Evolutionary conservation across 2,113 vertebrate genomes (phyloP).

Genomic region (Turdus rufiventris): DNA sequence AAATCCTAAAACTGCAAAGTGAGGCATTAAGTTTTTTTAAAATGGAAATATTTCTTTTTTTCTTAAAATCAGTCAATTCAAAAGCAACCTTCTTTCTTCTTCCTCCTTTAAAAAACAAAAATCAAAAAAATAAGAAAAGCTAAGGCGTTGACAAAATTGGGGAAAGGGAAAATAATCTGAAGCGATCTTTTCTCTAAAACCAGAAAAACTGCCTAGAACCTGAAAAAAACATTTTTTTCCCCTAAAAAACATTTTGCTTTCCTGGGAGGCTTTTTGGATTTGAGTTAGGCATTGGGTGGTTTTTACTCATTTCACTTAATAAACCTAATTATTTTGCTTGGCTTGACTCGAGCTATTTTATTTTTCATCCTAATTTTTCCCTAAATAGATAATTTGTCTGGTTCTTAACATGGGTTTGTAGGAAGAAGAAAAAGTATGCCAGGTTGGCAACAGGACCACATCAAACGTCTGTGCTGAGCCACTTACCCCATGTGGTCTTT

Average conservation of each 20-base stretch:
- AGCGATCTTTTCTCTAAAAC: neutral
- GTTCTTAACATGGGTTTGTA: neutral
- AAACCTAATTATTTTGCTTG: neutral
- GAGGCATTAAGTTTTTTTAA: neutral
- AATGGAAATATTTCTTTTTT: fast-evolving
- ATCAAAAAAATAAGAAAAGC: neutral
- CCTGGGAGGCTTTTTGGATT: neutral
- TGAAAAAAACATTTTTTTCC: neutral
- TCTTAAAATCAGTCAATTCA: neutral
- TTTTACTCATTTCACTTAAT: neutral
- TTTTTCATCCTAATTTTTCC: neutral
- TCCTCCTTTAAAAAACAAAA: neutral
- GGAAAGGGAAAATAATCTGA: neutral
- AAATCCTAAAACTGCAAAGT: neutral
- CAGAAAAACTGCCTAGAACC: neutral
- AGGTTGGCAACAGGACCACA: neutral
- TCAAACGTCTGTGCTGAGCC: neutral
- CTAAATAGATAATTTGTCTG: neutral
- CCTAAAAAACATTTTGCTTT: neutral
- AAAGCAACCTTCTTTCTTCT: fast-evolving
- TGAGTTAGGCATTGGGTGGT: neutral
- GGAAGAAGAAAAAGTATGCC: neutral
- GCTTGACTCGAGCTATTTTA: neutral
- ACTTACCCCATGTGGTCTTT: neutral
- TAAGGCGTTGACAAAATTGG: neutral